A percentile compares a stretch with the other conserved stretches of the same genome.
Conservation (phyloP, 2,113 vertebrate species). For the Cyanistes caeruleus region DNA sequence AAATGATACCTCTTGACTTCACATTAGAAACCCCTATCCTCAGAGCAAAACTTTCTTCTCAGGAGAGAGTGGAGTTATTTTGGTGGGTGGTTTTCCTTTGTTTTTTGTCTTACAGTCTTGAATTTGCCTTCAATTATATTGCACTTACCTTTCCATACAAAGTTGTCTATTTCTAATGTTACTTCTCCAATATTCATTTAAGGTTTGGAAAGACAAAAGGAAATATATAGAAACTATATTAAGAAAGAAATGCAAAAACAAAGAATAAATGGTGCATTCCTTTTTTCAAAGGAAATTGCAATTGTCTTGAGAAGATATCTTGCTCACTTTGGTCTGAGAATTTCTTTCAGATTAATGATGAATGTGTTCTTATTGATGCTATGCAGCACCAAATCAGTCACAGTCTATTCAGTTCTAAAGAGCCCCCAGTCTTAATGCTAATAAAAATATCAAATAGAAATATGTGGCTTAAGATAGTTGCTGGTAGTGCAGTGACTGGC, state of each 20-base stretch:
- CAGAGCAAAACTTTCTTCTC: not conserved
- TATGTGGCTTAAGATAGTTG: not conserved
- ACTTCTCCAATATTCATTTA: not conserved
- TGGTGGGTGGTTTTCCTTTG: not conserved
- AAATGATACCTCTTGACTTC: not conserved
- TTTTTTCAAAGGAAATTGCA: not conserved
- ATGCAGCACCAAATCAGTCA: not conserved
- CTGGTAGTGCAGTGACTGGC: not conserved
- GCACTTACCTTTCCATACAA: not conserved
- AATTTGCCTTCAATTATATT: not conserved
- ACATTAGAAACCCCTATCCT: not conserved
- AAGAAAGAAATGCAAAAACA: not conserved
- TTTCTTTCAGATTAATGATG: not conserved
- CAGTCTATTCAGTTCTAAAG: not conserved
- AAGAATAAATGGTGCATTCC: rapidly evolving
- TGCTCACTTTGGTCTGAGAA: not conserved
- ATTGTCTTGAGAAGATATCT: not conserved
- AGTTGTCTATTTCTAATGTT: not conserved
- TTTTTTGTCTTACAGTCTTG: rapidly evolving
- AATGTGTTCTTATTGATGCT: not conserved
- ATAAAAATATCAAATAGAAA: not conserved
- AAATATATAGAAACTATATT: not conserved
- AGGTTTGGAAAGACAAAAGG: not conserved
- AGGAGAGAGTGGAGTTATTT: not conserved
- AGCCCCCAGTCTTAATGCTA: not conserved